A percentile compares a stretch with the other conserved stretches of the same genome.
phyloP scores from a whole-genome alignment of 2,113 vertebrate species.

The Siphamia tubifer region DNA sequence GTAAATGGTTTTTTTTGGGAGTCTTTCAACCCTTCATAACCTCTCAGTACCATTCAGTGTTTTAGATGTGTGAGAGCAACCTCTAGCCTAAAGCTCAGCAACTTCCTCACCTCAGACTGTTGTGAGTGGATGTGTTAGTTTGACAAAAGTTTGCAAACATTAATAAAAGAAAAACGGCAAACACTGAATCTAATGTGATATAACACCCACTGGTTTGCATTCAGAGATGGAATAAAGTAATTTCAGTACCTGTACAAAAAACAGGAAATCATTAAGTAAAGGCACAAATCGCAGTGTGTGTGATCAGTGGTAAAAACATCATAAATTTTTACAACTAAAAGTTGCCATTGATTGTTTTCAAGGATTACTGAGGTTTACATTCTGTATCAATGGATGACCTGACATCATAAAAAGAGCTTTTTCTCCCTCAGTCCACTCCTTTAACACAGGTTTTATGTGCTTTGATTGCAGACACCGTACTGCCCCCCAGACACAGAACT shows the following conservation, averaged over 20 bases:
- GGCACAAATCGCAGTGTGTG: too few species aligned
- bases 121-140: neutral
- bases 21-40: neutral
- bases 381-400: too few species aligned
- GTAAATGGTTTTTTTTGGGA: constrained; percentile 72
- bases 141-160: neutral
- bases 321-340: neutral
- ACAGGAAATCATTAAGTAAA: too few species aligned
- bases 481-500: constrained; percentile 84
- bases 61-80: neutral
- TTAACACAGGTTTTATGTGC: too few species aligned
- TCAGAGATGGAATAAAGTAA: too few species aligned
- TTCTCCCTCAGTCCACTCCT: too few species aligned
- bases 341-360: neutral
- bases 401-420: too few species aligned
- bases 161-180: neutral
- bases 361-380: too few species aligned
- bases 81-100: neutral
- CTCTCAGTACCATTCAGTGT: neutral
- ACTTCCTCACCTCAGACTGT: constrained; percentile 2
- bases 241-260: neutral
- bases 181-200: neutral
- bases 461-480: constrained; percentile 85
- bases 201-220: neutral
- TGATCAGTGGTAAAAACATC: too few species aligned